These are phyloP conservation scores for Ictalurus punctatus DNA, from an alignment of 2,113 vertebrate species.

Conservation along the genomic window DNA sequence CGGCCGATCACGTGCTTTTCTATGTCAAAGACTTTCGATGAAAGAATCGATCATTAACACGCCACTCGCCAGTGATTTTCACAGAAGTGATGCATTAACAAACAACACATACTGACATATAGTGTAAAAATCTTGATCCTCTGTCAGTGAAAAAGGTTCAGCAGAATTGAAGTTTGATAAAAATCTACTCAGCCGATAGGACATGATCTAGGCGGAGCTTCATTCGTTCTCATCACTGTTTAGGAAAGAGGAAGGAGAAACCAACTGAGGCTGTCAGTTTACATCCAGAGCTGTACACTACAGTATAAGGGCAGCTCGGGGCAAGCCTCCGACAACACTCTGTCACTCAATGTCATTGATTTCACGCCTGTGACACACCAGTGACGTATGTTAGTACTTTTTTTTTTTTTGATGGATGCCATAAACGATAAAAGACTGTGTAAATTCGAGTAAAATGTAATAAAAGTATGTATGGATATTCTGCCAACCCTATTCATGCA, in stretches of 20 bases:
- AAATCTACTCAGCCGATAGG: background rate
- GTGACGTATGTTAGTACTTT: too few species aligned
- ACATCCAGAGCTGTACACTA: background rate
- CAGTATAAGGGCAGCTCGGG: background rate
- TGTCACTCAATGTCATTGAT: background rate
- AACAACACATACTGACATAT: background rate
- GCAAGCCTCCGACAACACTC: background rate
- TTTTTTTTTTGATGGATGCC: background rate
- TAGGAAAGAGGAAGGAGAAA: background rate
- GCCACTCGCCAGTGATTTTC: background rate
- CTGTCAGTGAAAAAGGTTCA: background rate
- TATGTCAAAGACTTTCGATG: background rate
- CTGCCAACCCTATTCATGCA: background rate
- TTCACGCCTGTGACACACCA: background rate
- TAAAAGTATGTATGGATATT: background rate
- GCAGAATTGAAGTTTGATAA: background rate
- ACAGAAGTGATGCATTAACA: background rate
- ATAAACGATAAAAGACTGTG: background rate
- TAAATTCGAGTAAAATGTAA: background rate
- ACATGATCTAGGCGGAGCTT: background rate
- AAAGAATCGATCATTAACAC: background rate
- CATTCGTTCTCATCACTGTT: background rate
- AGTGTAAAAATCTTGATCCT: background rate
- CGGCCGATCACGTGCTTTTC: background rate
- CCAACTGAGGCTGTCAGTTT: background rate